Percentiles rank a stretch among this genome's conserved stretches.
Evolutionary conservation across 1,140 invertebrate genomes (phyloP).

Genomic region (Stegodyphus mimosarum): DNA sequence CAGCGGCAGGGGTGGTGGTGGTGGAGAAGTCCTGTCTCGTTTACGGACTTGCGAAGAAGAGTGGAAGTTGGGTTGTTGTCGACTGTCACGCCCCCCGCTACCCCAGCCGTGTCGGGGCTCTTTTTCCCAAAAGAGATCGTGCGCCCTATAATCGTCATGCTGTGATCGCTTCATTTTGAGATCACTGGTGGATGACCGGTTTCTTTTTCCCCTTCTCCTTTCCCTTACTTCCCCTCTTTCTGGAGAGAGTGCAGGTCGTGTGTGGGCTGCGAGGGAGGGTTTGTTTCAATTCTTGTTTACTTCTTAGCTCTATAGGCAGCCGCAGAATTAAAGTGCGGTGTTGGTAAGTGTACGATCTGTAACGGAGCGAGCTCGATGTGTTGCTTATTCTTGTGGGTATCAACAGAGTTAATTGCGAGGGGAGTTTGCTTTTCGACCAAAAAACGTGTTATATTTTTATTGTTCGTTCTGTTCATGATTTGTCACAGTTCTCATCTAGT

Average conservation of each 20-base stretch:
- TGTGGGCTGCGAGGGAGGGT: constrained; percentile 30
- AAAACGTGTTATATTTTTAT: no score
- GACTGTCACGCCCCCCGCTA: constrained; percentile 18
- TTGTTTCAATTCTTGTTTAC: constrained; percentile 33
- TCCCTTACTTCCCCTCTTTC: not conserved
- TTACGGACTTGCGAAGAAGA: constrained; percentile 31
- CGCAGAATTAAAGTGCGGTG: no score
- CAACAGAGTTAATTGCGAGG: no score
- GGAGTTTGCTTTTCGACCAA: no score
- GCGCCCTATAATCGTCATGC: constrained; percentile 57
- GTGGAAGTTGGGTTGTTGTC: constrained; percentile 42
- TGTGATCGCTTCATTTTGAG: constrained; percentile 57
- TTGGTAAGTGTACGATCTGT: no score
- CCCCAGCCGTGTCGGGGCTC: constrained; percentile 9
- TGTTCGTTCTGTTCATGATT: no score
- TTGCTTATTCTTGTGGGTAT: no score
- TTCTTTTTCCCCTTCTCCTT: constrained; percentile 3
- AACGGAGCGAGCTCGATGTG: no score
- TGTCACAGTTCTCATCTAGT: no score
- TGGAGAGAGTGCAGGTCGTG: not conserved
- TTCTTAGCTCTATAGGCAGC: not conserved
- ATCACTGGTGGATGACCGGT: constrained; percentile 40
- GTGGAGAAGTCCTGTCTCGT: constrained; percentile 19
- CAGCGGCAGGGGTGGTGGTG: not conserved
- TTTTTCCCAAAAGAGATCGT: constrained; percentile 6